These are phyloP conservation scores for Cheirogaleus medius DNA, from an alignment of 2,113 vertebrate species.

Conservation along the genomic window DNA sequence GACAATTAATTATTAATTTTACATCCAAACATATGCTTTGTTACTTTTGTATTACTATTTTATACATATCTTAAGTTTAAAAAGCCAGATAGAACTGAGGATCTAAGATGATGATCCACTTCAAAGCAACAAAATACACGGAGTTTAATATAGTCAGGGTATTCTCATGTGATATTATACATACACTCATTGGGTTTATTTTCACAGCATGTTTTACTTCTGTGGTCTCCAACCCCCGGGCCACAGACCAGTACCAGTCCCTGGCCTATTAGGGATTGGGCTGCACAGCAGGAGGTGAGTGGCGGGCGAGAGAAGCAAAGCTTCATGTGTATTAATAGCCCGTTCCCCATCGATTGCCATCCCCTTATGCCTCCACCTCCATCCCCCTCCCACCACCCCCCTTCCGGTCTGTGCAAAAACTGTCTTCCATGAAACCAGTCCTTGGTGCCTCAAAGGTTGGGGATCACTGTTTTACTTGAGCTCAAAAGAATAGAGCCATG, in stretches of 20 bases:
- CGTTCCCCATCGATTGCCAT: too few species aligned
- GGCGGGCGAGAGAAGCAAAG: too few species aligned
- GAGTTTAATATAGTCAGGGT: not conserved
- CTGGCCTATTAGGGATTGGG: too few species aligned
- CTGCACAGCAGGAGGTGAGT: too few species aligned
- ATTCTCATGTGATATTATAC: not conserved
- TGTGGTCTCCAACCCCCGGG: too few species aligned
- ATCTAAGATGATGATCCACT: not conserved
- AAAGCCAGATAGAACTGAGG: not conserved
- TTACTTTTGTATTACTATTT: conserved; percentile 1
- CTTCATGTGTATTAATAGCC: too few species aligned
- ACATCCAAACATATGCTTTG: not conserved
- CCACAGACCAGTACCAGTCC: too few species aligned
- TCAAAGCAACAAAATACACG: not conserved
- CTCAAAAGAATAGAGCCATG: not conserved
- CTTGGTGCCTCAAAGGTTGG: too few species aligned
- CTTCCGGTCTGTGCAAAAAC: too few species aligned
- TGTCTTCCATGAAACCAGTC: too few species aligned
- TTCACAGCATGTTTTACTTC: not conserved
- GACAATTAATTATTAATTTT: conserved; percentile 8
- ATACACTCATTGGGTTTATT: not conserved
- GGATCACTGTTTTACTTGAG: not conserved
- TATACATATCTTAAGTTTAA: not conserved
- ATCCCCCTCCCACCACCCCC: too few species aligned
- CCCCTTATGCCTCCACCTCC: too few species aligned